Conservation (phyloP, 2,113 vertebrate genomes). For the Sceloporus undulatus region DNA sequence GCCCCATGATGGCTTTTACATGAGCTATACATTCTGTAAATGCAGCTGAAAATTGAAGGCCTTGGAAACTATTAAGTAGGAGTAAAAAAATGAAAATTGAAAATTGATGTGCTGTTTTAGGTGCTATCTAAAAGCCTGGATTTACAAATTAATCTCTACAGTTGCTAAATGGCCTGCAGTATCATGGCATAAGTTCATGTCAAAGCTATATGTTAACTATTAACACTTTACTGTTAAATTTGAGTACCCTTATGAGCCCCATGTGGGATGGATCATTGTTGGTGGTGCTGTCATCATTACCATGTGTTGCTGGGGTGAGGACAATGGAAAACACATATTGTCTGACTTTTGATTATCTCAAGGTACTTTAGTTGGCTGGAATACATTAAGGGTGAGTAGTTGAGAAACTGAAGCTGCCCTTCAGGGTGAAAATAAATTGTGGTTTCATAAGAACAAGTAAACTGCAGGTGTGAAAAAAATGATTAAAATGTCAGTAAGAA, state of each 20-base stretch:
- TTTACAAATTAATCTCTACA: not conserved
- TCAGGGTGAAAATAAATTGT: conserved; percentile 46
- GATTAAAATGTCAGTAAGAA: conserved; percentile 48
- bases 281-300: not conserved
- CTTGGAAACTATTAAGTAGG: not conserved
- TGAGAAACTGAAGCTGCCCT: not conserved
- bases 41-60: not conserved
- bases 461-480: conserved; percentile 42
- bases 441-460: conserved; percentile 40
- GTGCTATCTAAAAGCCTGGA: not conserved
- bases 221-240: not conserved
- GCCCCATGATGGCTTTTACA: not conserved
- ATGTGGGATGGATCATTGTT: not conserved
- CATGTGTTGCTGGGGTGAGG: conserved; percentile 9
- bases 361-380: conserved; percentile 2
- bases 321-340: conserved; percentile 32
- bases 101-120: conserved; percentile 5
- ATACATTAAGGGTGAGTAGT: not conserved
- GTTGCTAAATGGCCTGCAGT: not conserved
- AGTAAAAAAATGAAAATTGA: not conserved
- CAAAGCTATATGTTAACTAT: conserved; percentile 2
- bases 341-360: conserved; percentile 48
- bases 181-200: conserved; percentile 11
- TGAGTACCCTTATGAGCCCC: not conserved
- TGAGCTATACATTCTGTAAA: not conserved